These are phyloP conservation scores for Sebastes alutus DNA, from an alignment of 2,797 vertebrate species.

Conservation along the genomic window DNA sequence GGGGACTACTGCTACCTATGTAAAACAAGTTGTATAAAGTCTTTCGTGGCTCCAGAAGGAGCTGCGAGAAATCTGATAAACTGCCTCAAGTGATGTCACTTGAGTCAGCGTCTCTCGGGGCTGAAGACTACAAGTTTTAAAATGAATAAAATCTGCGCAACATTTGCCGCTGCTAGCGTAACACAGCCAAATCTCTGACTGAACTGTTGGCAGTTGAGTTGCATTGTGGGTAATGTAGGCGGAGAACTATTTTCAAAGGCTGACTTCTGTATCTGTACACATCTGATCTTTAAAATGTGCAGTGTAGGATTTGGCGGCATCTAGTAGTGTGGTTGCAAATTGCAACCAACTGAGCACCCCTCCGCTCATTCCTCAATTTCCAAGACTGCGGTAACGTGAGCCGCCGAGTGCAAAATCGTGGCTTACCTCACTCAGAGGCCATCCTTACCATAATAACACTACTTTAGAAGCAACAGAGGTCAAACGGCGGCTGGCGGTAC, in stretches of 20 bases:
- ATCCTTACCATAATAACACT: no score
- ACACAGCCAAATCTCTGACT: background rate
- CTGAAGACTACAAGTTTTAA: background rate
- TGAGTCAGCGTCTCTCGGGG: background rate
- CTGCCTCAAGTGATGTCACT: background rate
- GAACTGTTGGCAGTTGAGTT: background rate
- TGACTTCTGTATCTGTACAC: background rate
- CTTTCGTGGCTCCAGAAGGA: background rate
- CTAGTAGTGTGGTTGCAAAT: no score
- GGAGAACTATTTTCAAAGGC: background rate
- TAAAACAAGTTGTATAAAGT: background rate
- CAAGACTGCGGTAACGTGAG: no score
- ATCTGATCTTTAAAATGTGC: background rate
- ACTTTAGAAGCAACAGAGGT: no score
- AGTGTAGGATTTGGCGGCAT: no score
- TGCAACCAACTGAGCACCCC: no score
- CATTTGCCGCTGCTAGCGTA: background rate
- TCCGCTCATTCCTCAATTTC: no score
- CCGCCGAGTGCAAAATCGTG: no score
- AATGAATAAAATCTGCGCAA: background rate
- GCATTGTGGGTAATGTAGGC: background rate
- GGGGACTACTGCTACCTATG: no score
- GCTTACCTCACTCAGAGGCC: no score
- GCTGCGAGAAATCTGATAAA: background rate
- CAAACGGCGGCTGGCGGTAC: no score